Base-by-base conservation (phyloP, 2,113 vertebrate species). In the Lontra canadensis region DNA sequence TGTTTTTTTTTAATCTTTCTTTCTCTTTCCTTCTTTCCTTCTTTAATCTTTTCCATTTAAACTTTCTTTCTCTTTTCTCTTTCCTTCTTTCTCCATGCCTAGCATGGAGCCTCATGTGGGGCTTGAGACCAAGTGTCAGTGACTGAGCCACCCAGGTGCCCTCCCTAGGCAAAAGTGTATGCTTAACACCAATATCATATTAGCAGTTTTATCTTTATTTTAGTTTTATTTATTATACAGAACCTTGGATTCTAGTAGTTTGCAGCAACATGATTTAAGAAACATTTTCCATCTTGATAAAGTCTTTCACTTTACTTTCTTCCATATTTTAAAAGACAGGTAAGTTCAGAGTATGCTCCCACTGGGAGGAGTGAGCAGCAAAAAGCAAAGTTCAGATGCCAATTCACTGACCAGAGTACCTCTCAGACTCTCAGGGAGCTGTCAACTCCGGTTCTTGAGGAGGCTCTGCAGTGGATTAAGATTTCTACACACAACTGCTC, bases 241-340 rank as follows among this genome's bases (percentile, higher is more conserved):
- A 95, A 59, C 15, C 52, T 88, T 88, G 36, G 49, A 93, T 73
- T 88, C 85, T 74, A 81, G 47, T 78, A 36, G 71, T 65, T 44
- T 63, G 26, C 36, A 90, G 76, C 52, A 94, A 76, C 14, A 52
- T 11, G 29, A 73, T 57, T 87, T 81, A 65, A 29, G 59, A 93
- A 90, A 94, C 15, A 88, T 36, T 80, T 76, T 83, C 61, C 78
- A 71, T 13, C 20, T 61, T 80, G 25, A 93, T 63, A 67, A 87
- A 65, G 11, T 44, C 82, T 80, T 73, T 74, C 71, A 59, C 6
- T 90, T 84, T 94, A 83, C 73, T 83, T 82, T 55, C 34, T 71
- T 61, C 76, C 21, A 59, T 34, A 92, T 61, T 95, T 92, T 52
- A 88, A 88, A 82, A 95, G n/a, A 94, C 39, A 95, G n/a, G 83